phyloP scores from a whole-genome alignment of 2,797 vertebrate genomes.

The Bovichtus diacanthus region DNA sequence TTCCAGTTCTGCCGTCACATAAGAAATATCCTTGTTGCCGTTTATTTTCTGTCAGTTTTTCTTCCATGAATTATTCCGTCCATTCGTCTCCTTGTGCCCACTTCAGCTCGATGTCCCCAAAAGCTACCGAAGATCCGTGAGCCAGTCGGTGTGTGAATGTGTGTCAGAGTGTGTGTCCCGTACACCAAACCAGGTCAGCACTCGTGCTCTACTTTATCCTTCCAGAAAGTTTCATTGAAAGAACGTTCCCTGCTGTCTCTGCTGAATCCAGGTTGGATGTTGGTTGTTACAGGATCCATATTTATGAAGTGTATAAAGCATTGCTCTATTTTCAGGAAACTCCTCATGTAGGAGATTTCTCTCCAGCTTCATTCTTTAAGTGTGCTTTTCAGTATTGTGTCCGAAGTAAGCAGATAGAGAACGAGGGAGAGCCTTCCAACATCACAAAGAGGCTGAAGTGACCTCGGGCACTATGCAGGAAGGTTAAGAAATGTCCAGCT shows the following conservation, averaged over 20 bases:
- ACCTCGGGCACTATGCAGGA: conserved; percentile 20
- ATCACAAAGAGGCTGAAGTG: conserved; percentile 27
- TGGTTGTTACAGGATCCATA: background rate
- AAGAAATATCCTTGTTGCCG: conserved; percentile 32
- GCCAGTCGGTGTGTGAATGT: conserved; percentile 51
- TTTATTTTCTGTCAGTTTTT: conserved; percentile 14
- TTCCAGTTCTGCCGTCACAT: conserved; percentile 12
- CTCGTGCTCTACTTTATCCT: conserved; percentile 66
- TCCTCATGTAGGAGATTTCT: background rate
- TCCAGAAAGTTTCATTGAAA: conserved; percentile 50
- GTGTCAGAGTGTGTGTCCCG: conserved; percentile 43
- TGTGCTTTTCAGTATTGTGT: conserved; percentile 67
- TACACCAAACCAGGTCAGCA: conserved; percentile 64
- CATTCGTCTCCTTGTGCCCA: conserved; percentile 34
- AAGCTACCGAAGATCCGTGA: conserved; percentile 46
- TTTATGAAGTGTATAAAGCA: background rate
- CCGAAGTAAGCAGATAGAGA: conserved; percentile 47
- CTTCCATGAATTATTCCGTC: conserved; percentile 14
- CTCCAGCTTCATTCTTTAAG: background rate
- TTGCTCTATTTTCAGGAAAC: conserved; percentile 4
- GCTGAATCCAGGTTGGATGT: conserved; percentile 42
- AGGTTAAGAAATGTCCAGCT: conserved; percentile 37
- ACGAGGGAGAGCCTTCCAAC: conserved; percentile 36
- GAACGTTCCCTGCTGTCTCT: conserved; percentile 31
- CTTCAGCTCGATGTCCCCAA: conserved; percentile 35